These are phyloP conservation scores for Phrynosoma blainvillii DNA, from an alignment of 2,113 vertebrate genomes.

Conservation along the genomic window DNA sequence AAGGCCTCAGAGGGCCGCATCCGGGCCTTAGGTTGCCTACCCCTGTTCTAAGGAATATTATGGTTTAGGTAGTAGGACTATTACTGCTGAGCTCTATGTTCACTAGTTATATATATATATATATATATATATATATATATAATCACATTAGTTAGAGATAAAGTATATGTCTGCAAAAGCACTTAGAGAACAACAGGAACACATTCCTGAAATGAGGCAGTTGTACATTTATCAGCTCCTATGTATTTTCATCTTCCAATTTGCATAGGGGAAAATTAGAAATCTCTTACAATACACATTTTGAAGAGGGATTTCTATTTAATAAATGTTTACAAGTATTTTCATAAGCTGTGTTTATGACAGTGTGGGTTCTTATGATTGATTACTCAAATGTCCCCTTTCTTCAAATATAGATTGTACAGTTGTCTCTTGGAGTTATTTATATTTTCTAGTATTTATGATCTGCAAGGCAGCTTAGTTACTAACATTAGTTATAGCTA, in stretches of 20 bases:
- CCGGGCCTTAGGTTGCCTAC: too few species aligned
- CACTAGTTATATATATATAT: slow-evolving; percentile 2
- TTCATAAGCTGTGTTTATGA: slow-evolving; percentile 86
- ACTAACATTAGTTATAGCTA: slow-evolving; percentile 79
- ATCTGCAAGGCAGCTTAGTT: slow-evolving; percentile 78
- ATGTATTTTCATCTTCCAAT: slow-evolving; percentile 60
- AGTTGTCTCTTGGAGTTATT: slow-evolving; percentile 77
- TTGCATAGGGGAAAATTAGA: slow-evolving; percentile 46
- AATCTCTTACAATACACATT: slow-evolving; percentile 57
- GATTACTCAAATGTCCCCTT: slow-evolving; percentile 72
- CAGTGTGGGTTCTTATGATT: slow-evolving; percentile 79
- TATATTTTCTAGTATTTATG: slow-evolving; percentile 77
- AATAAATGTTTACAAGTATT: slow-evolving; percentile 87
- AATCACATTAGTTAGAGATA: slow-evolving; percentile 47
- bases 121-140: slow-evolving; percentile 32
- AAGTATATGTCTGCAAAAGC: slow-evolving; percentile 41
- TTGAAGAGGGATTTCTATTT: slow-evolving; percentile 83
- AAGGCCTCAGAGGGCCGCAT: too few species aligned
- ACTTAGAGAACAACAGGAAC: slow-evolving; percentile 56
- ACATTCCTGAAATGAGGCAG: slow-evolving; percentile 47
- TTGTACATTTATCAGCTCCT: slow-evolving; percentile 60
- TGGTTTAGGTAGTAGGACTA: slow-evolving; percentile 42
- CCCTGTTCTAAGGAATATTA: slow-evolving; percentile 46
- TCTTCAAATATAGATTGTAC: slow-evolving; percentile 71
- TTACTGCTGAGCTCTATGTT: slow-evolving; percentile 38